These are phyloP conservation scores for Cydia splendana DNA, from an alignment of 1,140 invertebrate species.

Conservation along the genomic window DNA sequence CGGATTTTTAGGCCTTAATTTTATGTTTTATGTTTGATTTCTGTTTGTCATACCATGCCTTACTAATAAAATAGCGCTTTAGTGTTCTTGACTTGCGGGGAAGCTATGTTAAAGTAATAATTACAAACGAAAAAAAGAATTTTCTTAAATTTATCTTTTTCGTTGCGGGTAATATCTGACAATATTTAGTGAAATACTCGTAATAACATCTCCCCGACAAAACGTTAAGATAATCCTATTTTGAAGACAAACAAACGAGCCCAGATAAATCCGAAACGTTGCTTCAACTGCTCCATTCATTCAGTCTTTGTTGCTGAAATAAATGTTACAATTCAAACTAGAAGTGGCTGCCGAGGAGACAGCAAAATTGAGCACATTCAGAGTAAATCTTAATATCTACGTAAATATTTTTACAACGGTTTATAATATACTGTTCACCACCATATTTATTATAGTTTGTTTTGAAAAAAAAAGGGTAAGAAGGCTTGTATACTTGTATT, in stretches of 20 bases:
- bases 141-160: background rate
- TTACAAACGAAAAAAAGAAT: background rate
- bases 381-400: background rate
- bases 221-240: constrained; percentile 17
- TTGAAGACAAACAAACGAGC: background rate
- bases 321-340: constrained; percentile 18
- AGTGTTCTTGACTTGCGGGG: too few species aligned
- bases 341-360: background rate
- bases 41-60: too few species aligned
- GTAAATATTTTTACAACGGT: too few species aligned
- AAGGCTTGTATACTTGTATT: too few species aligned
- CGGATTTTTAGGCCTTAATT: too few species aligned
- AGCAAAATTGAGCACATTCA: background rate
- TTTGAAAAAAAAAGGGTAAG: too few species aligned
- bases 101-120: background rate
- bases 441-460: too few species aligned
- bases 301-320: constrained; percentile 2
- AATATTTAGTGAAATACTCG: background rate
- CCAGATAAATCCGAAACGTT: background rate
- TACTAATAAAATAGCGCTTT: too few species aligned
- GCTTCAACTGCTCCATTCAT: background rate
- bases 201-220: background rate
- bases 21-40: too few species aligned
- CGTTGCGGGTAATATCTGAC: background rate
- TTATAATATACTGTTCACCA: too few species aligned